A percentile compares a stretch with the other conserved stretches of the same genome.
Evolutionary conservation across 2,113 vertebrate species (phyloP).

Genomic region (Zosterops borbonicus): DNA sequence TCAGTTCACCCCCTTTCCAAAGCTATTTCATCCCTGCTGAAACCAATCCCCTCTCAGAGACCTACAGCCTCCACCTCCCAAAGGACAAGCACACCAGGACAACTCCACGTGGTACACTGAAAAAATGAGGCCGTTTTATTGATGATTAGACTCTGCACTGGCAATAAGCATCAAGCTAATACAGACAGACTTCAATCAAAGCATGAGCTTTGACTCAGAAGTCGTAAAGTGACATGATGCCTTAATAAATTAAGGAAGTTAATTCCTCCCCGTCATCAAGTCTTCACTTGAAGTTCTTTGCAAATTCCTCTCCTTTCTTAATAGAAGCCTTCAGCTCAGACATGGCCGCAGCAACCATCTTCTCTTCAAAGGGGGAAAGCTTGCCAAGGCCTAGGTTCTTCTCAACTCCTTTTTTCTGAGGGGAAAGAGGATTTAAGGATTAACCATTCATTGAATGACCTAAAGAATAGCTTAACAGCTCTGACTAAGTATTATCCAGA

Average conservation of each 20-base stretch:
- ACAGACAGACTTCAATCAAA: slow-evolving; percentile 16
- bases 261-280: neutral
- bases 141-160: slow-evolving; percentile 3
- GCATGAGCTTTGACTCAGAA: neutral
- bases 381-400: slow-evolving; percentile 96
- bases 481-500: neutral
- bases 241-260: slow-evolving; percentile 76
- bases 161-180: neutral
- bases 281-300: slow-evolving; percentile 87
- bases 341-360: slow-evolving; percentile 87
- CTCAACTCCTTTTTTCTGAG: slow-evolving; percentile 92
- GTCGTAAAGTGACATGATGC: slow-evolving; percentile 68
- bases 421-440: neutral
- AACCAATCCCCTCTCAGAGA: neutral
- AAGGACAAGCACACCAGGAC: neutral
- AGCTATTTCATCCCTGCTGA: neutral
- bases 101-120: slow-evolving; percentile 21
- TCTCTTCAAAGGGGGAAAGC: slow-evolving; percentile 89
- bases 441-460: neutral
- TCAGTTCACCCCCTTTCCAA: neutral
- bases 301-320: slow-evolving; percentile 98
- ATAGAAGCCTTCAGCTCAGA: slow-evolving; percentile 92
- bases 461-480: neutral
- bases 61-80: neutral
- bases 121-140: slow-evolving; percentile 70